These are phyloP conservation scores for Gymnorhina tibicen DNA, from an alignment of 2,113 vertebrate genomes.

Conservation along the genomic window DNA sequence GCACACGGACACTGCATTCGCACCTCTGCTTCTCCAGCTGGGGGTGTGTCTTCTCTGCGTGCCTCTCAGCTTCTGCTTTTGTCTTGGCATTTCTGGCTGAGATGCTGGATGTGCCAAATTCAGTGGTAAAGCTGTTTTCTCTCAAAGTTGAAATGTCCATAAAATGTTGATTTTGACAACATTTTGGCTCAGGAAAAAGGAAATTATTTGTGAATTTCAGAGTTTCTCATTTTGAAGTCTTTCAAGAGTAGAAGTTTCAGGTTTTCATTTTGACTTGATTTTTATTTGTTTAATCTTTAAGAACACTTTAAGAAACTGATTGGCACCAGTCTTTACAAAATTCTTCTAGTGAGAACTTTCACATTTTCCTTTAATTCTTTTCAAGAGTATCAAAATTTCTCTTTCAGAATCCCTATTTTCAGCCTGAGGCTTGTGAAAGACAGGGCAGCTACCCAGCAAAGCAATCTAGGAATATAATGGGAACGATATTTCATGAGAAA, in stretches of 20 bases:
- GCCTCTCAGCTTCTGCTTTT: background rate
- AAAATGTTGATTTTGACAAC: background rate
- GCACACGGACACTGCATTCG: rapidly evolving
- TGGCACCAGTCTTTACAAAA: background rate
- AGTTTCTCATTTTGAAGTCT: background rate
- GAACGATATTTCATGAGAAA: constrained; percentile 26
- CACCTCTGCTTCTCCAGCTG: background rate
- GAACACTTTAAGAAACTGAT: background rate
- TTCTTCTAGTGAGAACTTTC: background rate
- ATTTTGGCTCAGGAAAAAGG: background rate
- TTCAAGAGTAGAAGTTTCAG: background rate
- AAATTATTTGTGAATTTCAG: background rate
- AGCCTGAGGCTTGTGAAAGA: background rate
- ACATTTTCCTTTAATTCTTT: background rate
- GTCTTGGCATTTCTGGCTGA: background rate
- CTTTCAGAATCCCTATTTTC: background rate
- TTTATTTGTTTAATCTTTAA: background rate
- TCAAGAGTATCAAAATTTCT: background rate
- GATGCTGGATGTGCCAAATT: background rate
- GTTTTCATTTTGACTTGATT: background rate
- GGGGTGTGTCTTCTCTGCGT: rapidly evolving
- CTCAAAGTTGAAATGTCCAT: background rate
- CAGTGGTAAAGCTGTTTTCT: background rate
- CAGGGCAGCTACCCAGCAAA: background rate
- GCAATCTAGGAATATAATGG: constrained; percentile 7